Base-by-base conservation (phyloP, 53 echinoderm and acorn worm species). In the Luidia sarsii region DNA sequence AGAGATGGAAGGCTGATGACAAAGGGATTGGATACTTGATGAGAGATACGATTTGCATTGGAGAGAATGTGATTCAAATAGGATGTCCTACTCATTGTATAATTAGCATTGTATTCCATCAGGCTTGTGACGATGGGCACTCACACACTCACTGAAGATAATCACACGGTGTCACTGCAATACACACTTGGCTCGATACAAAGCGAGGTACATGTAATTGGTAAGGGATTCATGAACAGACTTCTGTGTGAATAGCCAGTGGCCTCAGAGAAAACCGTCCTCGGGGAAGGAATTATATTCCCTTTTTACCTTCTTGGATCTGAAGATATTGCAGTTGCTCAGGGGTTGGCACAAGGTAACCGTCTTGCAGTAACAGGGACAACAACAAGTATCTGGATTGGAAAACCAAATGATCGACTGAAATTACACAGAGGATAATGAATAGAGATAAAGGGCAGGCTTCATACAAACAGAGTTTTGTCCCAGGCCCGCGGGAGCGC, bases 361-460 rank as follows among this genome's bases (percentile, higher is more conserved):
- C 91, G 83, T 91, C 91, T 68, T 71, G 83, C 21, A 91, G 38
- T 6, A 91, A 69, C 38, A 43, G 55, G 2, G 74, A 64, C 29
- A 83, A 35, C 16, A 91, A 14, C 5, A 79, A 51, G 36, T 75
- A 33, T 56, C 91, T 91, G 56, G 10, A 87, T 51, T 41, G 28
- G 25, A 67, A 24, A 4, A 45, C 1, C 1, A 67, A 4, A 46
- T 3, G 29, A 13, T 53, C 1, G 31, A 57, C n/a, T n/a, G n/a
- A n/a, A n/a, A n/a, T n/a, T n/a, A n/a, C n/a, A n/a, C n/a, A n/a
- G n/a, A n/a, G n/a, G n/a, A n/a, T n/a, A n/a, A n/a, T n/a, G n/a
- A n/a, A n/a, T n/a, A n/a, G n/a, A n/a, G n/a, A n/a, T n/a, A n/a
- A n/a, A n/a, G n/a, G n/a, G n/a, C n/a, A n/a, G n/a, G n/a, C n/a